phyloP scores from a whole-genome alignment of 1,140 invertebrate species.

The Ceratosolen solmsi region DNA sequence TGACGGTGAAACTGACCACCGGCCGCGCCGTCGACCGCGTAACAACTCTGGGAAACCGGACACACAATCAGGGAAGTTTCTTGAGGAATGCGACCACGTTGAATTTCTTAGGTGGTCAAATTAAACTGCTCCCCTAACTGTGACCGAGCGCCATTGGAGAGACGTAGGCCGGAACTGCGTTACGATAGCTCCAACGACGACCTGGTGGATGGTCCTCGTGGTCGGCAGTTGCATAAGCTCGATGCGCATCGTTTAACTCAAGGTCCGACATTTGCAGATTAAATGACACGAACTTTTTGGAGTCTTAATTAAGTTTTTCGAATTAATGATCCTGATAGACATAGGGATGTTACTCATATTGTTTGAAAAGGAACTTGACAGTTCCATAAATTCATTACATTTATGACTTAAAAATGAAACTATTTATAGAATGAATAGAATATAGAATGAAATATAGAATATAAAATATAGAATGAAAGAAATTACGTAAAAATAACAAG shows the following conservation, averaged over 20 bases:
- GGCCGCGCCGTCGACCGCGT: slow-evolving; percentile 59
- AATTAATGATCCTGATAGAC: neutral
- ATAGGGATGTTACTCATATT: neutral
- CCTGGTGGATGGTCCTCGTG: neutral
- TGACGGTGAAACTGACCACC: slow-evolving; percentile 60
- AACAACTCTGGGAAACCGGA: slow-evolving; percentile 59
- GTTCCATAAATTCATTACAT: too few relatives aligned
- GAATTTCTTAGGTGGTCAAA: slow-evolving; percentile 67
- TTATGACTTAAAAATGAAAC: too few relatives aligned
- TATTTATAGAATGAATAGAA: too few relatives aligned
- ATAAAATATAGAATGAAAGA: too few relatives aligned
- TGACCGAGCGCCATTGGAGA: slow-evolving; percentile 44
- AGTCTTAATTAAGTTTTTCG: slow-evolving; percentile 34
- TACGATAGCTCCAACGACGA: slow-evolving; percentile 8
- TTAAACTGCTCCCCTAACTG: slow-evolving; percentile 58
- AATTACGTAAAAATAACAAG: too few relatives aligned
- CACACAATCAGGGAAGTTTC: slow-evolving; percentile 68
- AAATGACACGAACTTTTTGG: neutral
- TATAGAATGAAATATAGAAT: too few relatives aligned
- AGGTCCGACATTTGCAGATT: neutral
- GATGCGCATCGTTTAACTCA: slow-evolving; percentile 28
- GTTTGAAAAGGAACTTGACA: too few relatives aligned
- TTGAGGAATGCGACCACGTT: slow-evolving; percentile 65
- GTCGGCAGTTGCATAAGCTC: neutral
- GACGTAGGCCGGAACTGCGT: slow-evolving; percentile 52